A percentile compares a stretch with the other conserved stretches of the same genome.
These are phyloP conservation scores for Progne subis DNA, from an alignment of 2,113 vertebrate species.

Conservation along the genomic window DNA sequence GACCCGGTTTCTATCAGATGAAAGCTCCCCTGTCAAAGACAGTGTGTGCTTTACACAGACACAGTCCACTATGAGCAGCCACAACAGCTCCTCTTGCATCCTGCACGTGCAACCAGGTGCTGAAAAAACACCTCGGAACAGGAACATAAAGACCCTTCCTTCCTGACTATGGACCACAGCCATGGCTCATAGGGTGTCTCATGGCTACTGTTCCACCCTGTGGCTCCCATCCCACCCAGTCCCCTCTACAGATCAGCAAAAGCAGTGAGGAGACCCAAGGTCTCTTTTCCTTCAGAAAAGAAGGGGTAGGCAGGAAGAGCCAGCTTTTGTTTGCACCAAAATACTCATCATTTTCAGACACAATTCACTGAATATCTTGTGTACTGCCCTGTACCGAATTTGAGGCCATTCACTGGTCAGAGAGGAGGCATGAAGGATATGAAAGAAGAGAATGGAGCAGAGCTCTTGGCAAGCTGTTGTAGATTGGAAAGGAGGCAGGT, in stretches of 20 bases:
- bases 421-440: accelerated
- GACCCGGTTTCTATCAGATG: not conserved
- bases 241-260: not conserved
- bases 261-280: not conserved
- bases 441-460: not conserved
- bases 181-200: not conserved
- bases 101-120: accelerated
- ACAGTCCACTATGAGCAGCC: not conserved
- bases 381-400: not conserved
- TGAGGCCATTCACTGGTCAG: not conserved
- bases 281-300: not conserved
- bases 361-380: not conserved
- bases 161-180: not conserved
- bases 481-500: not conserved
- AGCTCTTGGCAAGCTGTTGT: not conserved
- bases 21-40: not conserved
- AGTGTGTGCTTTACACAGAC: not conserved
- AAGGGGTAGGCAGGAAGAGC: not conserved
- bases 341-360: not conserved
- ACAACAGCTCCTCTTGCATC: not conserved
- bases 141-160: not conserved
- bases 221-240: not conserved
- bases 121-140: not conserved
- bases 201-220: not conserved
- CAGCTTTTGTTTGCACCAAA: not conserved